Percentiles rank a stretch among this genome's conserved stretches.
Conservation (phyloP, 2,113 vertebrate genomes). For the Oreochromis aureus region DNA sequence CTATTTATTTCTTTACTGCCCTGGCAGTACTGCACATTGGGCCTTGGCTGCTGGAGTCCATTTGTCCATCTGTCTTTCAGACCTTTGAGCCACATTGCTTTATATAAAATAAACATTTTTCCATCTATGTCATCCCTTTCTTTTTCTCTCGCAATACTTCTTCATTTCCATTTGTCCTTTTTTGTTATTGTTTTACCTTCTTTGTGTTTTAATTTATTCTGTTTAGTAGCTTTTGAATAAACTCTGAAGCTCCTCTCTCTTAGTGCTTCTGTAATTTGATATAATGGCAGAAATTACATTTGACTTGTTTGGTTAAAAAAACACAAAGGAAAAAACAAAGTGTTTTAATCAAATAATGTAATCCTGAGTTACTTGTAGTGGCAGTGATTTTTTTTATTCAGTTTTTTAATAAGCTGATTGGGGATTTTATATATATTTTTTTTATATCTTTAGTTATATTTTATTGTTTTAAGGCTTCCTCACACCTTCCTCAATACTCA, state of each 20-base stretch:
- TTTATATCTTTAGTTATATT: background rate
- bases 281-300: background rate
- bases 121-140: slow-evolving; percentile 53
- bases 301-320: background rate
- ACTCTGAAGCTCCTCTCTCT: slow-evolving; percentile 44
- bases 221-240: slow-evolving; percentile 63
- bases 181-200: background rate
- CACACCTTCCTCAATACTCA: background rate
- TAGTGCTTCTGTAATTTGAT: background rate
- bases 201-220: slow-evolving; percentile 50
- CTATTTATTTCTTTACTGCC: slow-evolving; percentile 53
- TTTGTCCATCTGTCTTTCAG: slow-evolving; percentile 77
- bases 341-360: background rate
- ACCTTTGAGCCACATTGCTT: slow-evolving; percentile 68
- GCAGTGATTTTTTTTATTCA: background rate
- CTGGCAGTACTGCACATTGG: slow-evolving; percentile 54
- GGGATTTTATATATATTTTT: background rate
- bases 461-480: background rate
- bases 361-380: background rate
- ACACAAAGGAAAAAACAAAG: background rate
- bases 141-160: slow-evolving; percentile 29
- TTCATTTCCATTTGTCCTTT: slow-evolving; percentile 42
- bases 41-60: slow-evolving; percentile 58
- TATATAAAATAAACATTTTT: slow-evolving; percentile 93
- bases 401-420: background rate